Percentiles rank a stretch among this genome's conserved stretches.
Conservation (phyloP, 2,888 invertebrate species). For the Tortrix viridana region DNA sequence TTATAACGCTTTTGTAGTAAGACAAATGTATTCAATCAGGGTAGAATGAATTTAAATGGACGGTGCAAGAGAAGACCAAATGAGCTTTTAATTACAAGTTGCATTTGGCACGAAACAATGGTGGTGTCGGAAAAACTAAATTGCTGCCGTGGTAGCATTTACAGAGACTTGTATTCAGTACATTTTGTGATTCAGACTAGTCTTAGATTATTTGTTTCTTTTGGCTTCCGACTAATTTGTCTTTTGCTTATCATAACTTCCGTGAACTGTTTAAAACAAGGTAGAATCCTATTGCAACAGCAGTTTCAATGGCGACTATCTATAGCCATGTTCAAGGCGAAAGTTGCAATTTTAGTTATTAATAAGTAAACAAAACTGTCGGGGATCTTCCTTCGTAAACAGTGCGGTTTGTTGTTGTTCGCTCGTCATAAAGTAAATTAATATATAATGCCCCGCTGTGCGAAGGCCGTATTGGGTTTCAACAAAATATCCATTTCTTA, state of each 20-base stretch:
- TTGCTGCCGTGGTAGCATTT: not conserved
- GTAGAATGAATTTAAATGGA: slow-evolving; percentile 12
- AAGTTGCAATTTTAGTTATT: slow-evolving; percentile 1
- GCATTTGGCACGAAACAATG: slow-evolving; percentile 11
- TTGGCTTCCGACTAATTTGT: too few species aligned
- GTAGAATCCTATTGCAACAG: not conserved
- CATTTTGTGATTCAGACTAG: not conserved
- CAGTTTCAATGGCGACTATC: not conserved
- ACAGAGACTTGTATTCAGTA: too few species aligned
- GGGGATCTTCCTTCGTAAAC: slow-evolving; percentile 30
- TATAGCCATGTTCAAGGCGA: not conserved
- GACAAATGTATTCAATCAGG: slow-evolving; percentile 4
- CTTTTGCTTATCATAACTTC: too few species aligned
- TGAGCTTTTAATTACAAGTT: slow-evolving; percentile 11
- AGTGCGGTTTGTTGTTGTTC: slow-evolving; percentile 11
- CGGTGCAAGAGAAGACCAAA: not conserved
- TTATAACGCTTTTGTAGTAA: slow-evolving; percentile 1
- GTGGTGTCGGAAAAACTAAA: not conserved
- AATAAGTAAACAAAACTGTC: not conserved
- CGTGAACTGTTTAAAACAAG: too few species aligned
- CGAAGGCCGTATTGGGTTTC: slow-evolving; percentile 18
- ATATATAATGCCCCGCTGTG: slow-evolving; percentile 21
- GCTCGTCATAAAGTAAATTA: slow-evolving; percentile 24
- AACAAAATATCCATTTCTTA: slow-evolving; percentile 11
- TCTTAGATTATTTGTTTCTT: not conserved